phyloP scores from a whole-genome alignment of 2,888 invertebrate species.

The Spilarctia lutea region DNA sequence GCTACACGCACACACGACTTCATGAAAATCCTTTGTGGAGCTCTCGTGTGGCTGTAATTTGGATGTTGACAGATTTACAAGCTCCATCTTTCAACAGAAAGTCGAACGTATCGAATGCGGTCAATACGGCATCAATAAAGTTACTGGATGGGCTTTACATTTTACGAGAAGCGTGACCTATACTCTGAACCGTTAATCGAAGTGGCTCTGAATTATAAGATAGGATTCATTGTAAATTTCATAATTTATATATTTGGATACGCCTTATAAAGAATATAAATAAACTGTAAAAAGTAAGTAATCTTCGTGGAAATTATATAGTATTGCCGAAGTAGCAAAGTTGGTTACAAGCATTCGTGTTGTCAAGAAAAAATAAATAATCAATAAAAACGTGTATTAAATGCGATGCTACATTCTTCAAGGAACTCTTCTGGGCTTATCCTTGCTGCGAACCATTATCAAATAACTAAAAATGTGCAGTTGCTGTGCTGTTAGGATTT shows the following conservation, averaged over 20 bases:
- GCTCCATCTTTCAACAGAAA: slow-evolving; percentile 57
- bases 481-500: not conserved
- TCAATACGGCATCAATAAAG: slow-evolving; percentile 44
- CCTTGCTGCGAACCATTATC: not conserved
- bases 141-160: slow-evolving; percentile 52
- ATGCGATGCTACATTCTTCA: not conserved
- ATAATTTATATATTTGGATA: not conserved
- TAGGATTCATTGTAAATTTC: slow-evolving; percentile 24
- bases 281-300: not conserved
- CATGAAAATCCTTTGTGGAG: slow-evolving; percentile 58
- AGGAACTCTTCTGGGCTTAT: not conserved
- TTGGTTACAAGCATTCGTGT: not conserved
- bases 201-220: slow-evolving; percentile 12
- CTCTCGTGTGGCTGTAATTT: slow-evolving; percentile 69
- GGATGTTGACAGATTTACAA: slow-evolving; percentile 78
- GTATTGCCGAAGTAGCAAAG: not conserved
- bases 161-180: slow-evolving; percentile 55
- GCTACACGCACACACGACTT: slow-evolving; percentile 60
- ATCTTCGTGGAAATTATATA: not conserved
- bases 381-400: not conserved
- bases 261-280: not conserved
- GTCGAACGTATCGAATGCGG: slow-evolving; percentile 55
- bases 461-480: not conserved
- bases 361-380: not conserved
- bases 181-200: slow-evolving; percentile 33